Conservation (phyloP, 2,797 vertebrate species). For the Scyliorhinus canicula region DNA sequence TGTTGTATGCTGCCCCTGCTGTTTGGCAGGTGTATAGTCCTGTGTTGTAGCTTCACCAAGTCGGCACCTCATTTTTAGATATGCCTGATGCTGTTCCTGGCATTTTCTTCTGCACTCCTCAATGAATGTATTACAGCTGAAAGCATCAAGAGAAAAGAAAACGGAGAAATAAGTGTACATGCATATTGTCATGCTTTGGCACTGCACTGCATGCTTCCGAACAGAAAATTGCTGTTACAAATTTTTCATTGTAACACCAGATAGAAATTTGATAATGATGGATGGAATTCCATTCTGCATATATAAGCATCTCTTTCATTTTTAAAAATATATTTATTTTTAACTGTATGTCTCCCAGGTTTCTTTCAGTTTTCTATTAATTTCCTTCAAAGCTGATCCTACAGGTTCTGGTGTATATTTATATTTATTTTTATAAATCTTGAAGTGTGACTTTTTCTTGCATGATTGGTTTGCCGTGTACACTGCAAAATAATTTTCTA, state of each 20-base stretch:
- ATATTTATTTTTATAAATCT: background rate
- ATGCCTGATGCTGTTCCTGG: too few relatives aligned
- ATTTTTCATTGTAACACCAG: background rate
- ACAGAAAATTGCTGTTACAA: conserved; percentile 5
- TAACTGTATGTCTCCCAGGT: background rate
- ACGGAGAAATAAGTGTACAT: background rate
- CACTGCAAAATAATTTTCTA: conserved; percentile 41
- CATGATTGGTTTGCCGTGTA: background rate
- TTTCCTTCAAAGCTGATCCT: background rate
- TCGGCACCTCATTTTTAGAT: too few relatives aligned
- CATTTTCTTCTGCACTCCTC: too few relatives aligned
- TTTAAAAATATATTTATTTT: background rate
- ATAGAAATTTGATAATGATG: background rate
- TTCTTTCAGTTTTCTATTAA: background rate
- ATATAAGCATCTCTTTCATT: background rate
- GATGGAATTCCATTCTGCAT: background rate
- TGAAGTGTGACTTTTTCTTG: background rate
- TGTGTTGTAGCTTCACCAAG: too few relatives aligned
- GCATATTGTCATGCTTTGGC: background rate
- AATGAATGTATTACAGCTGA: too few relatives aligned
- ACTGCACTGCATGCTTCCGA: background rate
- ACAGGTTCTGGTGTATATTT: background rate
- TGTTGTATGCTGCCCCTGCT: too few relatives aligned
- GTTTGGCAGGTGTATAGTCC: too few relatives aligned
- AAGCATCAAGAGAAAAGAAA: background rate